Base-by-base conservation (phyloP, 2,888 invertebrate species). In the Netelia virgata region DNA sequence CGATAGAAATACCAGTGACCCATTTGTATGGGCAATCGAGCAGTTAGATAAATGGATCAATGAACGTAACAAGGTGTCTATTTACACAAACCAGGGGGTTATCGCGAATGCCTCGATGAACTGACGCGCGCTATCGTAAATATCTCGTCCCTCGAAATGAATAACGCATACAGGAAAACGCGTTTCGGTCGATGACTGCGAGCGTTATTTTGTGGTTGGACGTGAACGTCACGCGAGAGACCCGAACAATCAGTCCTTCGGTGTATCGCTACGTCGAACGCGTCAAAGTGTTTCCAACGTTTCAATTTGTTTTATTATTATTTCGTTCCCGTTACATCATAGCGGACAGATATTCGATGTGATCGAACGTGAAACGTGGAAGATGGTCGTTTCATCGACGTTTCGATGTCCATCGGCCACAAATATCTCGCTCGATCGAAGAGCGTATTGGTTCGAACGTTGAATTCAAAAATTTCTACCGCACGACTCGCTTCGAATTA, bases 271-370 rank as follows among this genome's bases (percentile, higher is more conserved):
- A n/a, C n/a, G 3, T 50, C 50, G 3, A 50, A 50, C n/a, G 50
- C 16, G 1, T 75, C 53, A 55, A 75, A 64, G 63, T 41, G 57
- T 8, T 68, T 23, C 14, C 23, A 18, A 50, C 50, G n/a, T 68
- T 74, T 53, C 66, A 66, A 73, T 74, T 64, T 53, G 41, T 14
- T 61, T 36, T 50, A 59, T 63, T 63, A 74, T 81, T 69, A 75
- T 81, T 18, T 47, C 20, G 36, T 57, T 43, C 28, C 10, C 69
- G 36, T 63, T 69, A 68, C 68, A 61, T 1, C 5, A 53, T 5
- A 28, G 28, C 28, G 28, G 5, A 28, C 28, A 28, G 28, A 28
- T 28, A 5, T 28, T 28, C 28, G 5, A 28, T 28, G 28, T 28
- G 6, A 28, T 28, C 28, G 28, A 28, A 28, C 28, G 28, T 28